Evolutionary conservation across 2,797 vertebrate species (phyloP).

Genomic region (Myripristis murdjan): DNA sequence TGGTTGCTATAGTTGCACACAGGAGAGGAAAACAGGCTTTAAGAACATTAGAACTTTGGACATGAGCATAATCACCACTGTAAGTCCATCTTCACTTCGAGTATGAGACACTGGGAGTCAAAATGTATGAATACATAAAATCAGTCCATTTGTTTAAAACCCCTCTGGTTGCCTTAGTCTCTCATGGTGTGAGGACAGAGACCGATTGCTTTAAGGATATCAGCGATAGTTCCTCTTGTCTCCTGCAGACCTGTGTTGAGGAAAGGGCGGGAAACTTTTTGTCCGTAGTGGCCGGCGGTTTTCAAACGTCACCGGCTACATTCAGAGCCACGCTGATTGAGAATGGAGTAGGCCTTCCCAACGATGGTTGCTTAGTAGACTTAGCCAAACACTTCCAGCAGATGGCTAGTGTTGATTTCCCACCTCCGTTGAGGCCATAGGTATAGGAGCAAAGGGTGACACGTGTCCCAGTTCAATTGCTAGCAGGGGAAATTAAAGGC

Average conservation of each 20-base stretch:
- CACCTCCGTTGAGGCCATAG: constrained; percentile 61
- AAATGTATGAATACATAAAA: constrained; percentile 72
- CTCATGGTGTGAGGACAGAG: constrained; percentile 10
- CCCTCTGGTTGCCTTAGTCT: constrained; percentile 1
- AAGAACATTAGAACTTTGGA: constrained; percentile 19
- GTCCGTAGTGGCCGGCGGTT: not conserved
- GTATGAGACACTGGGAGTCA: constrained; percentile 54
- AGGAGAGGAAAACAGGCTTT: not conserved
- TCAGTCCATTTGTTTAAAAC: not conserved
- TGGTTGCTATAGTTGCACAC: constrained; percentile 14
- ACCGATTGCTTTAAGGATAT: not conserved
- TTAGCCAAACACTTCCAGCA: constrained; percentile 35
- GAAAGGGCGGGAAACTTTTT: not conserved
- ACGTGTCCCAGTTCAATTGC: constrained; percentile 64
- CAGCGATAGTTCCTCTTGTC: constrained; percentile 6
- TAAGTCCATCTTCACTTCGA: constrained; percentile 48
- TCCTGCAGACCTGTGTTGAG: not conserved
- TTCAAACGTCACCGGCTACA: not conserved
- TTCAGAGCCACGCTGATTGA: constrained; percentile 17
- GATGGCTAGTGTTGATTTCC: constrained; percentile 53
- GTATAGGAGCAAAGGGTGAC: constrained; percentile 61
- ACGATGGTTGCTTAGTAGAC: constrained; percentile 26
- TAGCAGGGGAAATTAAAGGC: constrained; percentile 69
- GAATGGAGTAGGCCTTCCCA: constrained; percentile 22
- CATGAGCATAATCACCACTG: constrained; percentile 25